Evolutionary conservation across 2,797 vertebrate species (phyloP).

Genomic region (Lepus townsendii): DNA sequence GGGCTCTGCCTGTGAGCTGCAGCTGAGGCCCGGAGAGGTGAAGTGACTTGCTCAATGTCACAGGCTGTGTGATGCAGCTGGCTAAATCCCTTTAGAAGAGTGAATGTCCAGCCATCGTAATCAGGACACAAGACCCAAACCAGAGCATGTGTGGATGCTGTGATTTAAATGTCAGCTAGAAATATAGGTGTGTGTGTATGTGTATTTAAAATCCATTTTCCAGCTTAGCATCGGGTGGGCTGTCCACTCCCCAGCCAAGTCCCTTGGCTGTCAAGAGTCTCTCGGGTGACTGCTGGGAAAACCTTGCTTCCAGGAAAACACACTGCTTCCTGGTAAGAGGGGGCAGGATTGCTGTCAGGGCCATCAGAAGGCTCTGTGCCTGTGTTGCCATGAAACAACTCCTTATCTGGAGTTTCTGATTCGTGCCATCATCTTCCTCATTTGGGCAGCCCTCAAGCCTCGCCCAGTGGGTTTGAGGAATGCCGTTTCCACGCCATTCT

Average conservation of each 20-base stretch:
- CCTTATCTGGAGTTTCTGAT: constrained; percentile 34
- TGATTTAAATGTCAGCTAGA: constrained; percentile 8
- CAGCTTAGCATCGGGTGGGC: not conserved
- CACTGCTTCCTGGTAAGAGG: not conserved
- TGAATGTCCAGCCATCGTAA: not conserved
- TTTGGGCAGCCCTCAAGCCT: not conserved
- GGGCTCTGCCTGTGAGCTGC: not conserved
- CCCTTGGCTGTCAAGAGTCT: not conserved
- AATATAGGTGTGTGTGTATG: not conserved
- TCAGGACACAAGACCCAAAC: not conserved
- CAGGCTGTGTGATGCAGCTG: not conserved
- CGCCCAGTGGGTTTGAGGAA: not conserved
- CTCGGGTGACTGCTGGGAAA: constrained; percentile 14
- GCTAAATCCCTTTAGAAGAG: constrained; percentile 5
- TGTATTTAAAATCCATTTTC: constrained; percentile 33
- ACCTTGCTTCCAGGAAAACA: not conserved
- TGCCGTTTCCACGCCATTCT: not conserved
- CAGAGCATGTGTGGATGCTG: not conserved
- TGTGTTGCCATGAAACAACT: not conserved
- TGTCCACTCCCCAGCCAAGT: not conserved
- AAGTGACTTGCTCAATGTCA: not conserved
- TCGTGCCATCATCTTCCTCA: not conserved
- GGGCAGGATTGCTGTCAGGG: not conserved
- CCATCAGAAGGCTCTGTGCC: not conserved
- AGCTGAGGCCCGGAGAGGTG: not conserved